Base-by-base conservation (phyloP, 1,140 invertebrate genomes). In the Diuraphis noxia region DNA sequence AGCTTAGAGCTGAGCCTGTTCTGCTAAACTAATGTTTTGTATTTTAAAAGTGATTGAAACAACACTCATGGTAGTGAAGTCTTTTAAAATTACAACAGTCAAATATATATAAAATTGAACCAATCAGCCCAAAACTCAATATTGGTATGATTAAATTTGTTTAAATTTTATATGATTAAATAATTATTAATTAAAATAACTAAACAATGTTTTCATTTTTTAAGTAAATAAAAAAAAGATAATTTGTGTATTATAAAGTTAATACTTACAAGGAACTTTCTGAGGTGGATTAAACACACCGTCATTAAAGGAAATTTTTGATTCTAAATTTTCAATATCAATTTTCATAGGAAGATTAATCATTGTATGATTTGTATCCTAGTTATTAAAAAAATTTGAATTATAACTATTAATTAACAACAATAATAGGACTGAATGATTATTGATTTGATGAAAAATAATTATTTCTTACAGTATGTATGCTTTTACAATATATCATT, bases 201-300 rank as follows among this genome's bases (percentile, higher is more conserved):
- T 49, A 49, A 49, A 6, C 19, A 49, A 49, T 49, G 46, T 21
- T 49, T 19, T 7, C 21, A 49, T 6, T 0, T 49, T 49, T 49
- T 49, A 21, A 49, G 46, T 6, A 21, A 6, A 46, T 46, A 46
- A 46, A 13, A 17, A 49, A 49, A 21, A 43, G 9, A 9, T 49
- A n/a, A 49, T 49, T 49, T n/a, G 34, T 38, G 6, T 79, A 49
- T 36, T 79, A 36, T 38, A 38, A 7, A 79, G 34, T 38, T 38
- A 40, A 23, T 87, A 88, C 89, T 91, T 52, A 91, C 89, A 82
- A 46, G 77, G 89, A 25, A n/a, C 19, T 79, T 91, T 91, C 82
- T 46, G 19, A 19, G 89, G 34, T 30, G 89, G n/a, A 82, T 0
- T 46, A 52, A 82, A 91, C 17, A 36, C 23, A 91, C 43, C 43